Percentiles rank a stretch among this genome's conserved stretches.
These are phyloP conservation scores for Drosophila anomalata DNA, from an alignment of 2,888 invertebrate genomes.

Conservation along the genomic window DNA sequence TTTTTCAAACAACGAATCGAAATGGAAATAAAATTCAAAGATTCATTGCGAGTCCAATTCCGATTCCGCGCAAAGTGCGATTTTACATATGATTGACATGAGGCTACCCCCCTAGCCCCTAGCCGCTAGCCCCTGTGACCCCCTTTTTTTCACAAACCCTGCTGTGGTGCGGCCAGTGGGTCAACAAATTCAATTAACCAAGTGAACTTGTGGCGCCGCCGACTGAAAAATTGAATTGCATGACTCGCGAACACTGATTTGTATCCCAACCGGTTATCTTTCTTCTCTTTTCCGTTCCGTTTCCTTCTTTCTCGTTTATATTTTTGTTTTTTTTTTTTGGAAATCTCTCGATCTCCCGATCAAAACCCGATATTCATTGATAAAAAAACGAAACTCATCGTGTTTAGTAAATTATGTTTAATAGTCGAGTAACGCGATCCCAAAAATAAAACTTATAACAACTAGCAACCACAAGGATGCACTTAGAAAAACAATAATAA, in stretches of 20 bases:
- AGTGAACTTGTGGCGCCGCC: slow-evolving; percentile 75
- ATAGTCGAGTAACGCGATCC: slow-evolving; percentile 7
- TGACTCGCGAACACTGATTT: slow-evolving; percentile 42
- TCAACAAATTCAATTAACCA: slow-evolving; percentile 80
- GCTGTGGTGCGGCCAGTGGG: slow-evolving; percentile 63
- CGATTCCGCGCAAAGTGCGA: slow-evolving; percentile 43
- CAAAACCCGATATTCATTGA: slow-evolving; percentile 58
- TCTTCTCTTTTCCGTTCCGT: background rate
- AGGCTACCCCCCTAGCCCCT: slow-evolving; percentile 2
- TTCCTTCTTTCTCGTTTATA: too few species aligned
- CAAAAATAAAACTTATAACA: background rate
- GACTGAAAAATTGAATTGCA: slow-evolving; percentile 65
- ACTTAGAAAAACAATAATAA: too few species aligned
- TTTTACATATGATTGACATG: slow-evolving; percentile 36
- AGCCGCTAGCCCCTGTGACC: background rate
- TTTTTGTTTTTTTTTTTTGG: background rate
- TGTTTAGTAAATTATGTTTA: slow-evolving; percentile 52
- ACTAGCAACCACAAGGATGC: slow-evolving; percentile 2
- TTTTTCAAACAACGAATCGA: slow-evolving; percentile 45
- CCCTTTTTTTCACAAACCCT: too few species aligned
- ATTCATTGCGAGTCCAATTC: slow-evolving; percentile 16
- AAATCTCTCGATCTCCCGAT: background rate
- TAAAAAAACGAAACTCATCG: slow-evolving; percentile 48
- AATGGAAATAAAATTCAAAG: slow-evolving; percentile 58
- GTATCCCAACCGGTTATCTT: slow-evolving; percentile 24